A percentile compares a stretch with the other conserved stretches of the same genome.
Conservation (phyloP, 2,888 invertebrate genomes). For the Drosophila phalerata region DNA sequence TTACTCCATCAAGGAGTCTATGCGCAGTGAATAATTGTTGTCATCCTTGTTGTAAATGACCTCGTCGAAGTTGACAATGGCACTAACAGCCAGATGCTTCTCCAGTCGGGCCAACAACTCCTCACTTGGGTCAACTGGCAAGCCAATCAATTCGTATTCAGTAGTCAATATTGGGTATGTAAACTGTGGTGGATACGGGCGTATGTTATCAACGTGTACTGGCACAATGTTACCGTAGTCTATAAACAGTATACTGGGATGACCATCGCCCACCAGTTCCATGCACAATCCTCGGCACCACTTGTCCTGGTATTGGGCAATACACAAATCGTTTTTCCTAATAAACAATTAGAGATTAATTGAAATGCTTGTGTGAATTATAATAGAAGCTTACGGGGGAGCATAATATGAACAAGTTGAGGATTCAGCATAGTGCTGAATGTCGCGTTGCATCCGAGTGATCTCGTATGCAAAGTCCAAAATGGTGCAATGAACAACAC, state of each 20-base stretch:
- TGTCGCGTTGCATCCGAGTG: constrained; percentile 74
- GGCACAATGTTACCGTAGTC: constrained; percentile 83
- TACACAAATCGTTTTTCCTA: constrained; percentile 79
- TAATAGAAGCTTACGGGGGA: constrained; percentile 70
- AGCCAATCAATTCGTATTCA: constrained; percentile 77
- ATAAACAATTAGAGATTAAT: neutral
- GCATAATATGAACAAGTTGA: constrained; percentile 63
- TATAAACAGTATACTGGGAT: constrained; percentile 83
- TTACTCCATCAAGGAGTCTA: constrained; percentile 28
- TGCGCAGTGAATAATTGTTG: constrained; percentile 48
- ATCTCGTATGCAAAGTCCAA: constrained; percentile 73
- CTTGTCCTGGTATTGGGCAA: constrained; percentile 78
- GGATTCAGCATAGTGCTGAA: constrained; percentile 74
- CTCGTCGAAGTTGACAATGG: constrained; percentile 48
- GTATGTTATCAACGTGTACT: constrained; percentile 76
- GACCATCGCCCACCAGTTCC: constrained; percentile 83
- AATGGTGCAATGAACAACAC: constrained; percentile 79
- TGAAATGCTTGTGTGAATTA: neutral
- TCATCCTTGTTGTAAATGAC: constrained; percentile 37
- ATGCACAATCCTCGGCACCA: constrained; percentile 84
- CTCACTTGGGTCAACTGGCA: constrained; percentile 19
- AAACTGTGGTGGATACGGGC: constrained; percentile 82
- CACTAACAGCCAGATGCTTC: constrained; percentile 33
- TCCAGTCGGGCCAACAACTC: constrained; percentile 37
- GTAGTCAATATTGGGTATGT: constrained; percentile 77